Percentiles rank a stretch among this genome's conserved stretches.
phyloP scores from a whole-genome alignment of 1,140 invertebrate species.

The Akabosia matsudoensis region DNA sequence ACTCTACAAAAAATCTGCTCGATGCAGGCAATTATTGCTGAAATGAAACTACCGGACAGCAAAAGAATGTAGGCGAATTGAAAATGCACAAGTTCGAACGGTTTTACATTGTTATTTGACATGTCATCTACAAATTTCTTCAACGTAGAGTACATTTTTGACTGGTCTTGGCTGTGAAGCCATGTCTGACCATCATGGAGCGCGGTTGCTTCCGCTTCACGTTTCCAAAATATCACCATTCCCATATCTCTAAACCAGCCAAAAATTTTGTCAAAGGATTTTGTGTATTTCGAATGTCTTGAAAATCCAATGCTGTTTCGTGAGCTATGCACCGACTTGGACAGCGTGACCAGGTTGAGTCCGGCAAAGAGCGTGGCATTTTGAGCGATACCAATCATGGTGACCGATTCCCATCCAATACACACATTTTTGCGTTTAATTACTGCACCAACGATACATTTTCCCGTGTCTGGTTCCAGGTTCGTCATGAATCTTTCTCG shows the following conservation, averaged over 20 bases:
- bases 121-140: neutral
- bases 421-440: slow-evolving; percentile 23
- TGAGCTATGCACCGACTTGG: slow-evolving; percentile 24
- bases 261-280: slow-evolving; percentile 22
- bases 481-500: slow-evolving; percentile 27
- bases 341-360: slow-evolving; percentile 22
- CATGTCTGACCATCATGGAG: neutral
- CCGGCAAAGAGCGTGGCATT: slow-evolving; percentile 30
- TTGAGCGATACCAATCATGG: slow-evolving; percentile 17
- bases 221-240: slow-evolving; percentile 4
- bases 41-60: neutral
- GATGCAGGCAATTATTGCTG: neutral
- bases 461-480: slow-evolving; percentile 28
- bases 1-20: neutral
- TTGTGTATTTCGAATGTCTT: slow-evolving; percentile 27
- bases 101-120: slow-evolving; percentile 3
- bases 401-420: slow-evolving; percentile 34
- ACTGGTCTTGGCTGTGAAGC: slow-evolving; percentile 16
- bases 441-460: slow-evolving; percentile 28
- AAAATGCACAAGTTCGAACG: slow-evolving; percentile 27
- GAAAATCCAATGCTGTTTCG: slow-evolving; percentile 32
- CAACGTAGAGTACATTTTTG: slow-evolving; percentile 6
- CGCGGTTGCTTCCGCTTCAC: slow-evolving; percentile 24
- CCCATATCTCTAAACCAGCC: slow-evolving; percentile 32
- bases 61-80: slow-evolving; percentile 23